These are phyloP conservation scores for Paralichthys olivaceus DNA, from an alignment of 2,113 vertebrate genomes.

Conservation along the genomic window DNA sequence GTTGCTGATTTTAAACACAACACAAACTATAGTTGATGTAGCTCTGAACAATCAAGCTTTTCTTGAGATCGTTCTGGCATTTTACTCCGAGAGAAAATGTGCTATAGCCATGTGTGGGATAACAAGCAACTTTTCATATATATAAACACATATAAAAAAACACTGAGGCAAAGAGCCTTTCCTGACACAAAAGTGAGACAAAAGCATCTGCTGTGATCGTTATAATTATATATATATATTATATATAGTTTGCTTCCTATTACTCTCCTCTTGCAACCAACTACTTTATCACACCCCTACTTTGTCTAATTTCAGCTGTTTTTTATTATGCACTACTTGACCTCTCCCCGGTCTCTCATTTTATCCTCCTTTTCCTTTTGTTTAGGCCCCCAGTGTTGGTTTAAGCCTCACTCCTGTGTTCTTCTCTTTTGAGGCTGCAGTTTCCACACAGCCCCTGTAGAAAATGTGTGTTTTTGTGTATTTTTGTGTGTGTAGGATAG, in stretches of 20 bases:
- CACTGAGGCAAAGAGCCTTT: constrained; percentile 2
- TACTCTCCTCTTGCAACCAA: not conserved
- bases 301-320: not conserved
- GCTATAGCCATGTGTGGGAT: not conserved
- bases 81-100: not conserved
- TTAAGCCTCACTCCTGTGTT: not conserved
- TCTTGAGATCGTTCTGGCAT: constrained; percentile 9
- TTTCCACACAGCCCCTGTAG: not conserved
- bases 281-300: not conserved
- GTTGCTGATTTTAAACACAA: constrained; percentile 37
- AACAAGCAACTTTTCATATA: not conserved
- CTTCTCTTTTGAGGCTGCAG: not conserved
- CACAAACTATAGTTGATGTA: constrained; percentile 9
- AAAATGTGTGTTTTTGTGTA: not conserved
- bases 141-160: constrained; percentile 4
- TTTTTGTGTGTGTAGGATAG: not conserved
- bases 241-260: not conserved
- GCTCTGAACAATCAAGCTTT: constrained; percentile 1
- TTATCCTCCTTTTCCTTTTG: not conserved
- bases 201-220: not conserved
- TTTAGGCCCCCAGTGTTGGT: not conserved
- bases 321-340: not conserved
- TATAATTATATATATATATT: not conserved
- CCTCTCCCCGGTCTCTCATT: not conserved
- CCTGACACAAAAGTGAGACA: not conserved